A percentile compares a stretch with the other conserved stretches of the same genome.
Conservation (phyloP, 2,797 vertebrate species). For the Esox lucius region DNA sequence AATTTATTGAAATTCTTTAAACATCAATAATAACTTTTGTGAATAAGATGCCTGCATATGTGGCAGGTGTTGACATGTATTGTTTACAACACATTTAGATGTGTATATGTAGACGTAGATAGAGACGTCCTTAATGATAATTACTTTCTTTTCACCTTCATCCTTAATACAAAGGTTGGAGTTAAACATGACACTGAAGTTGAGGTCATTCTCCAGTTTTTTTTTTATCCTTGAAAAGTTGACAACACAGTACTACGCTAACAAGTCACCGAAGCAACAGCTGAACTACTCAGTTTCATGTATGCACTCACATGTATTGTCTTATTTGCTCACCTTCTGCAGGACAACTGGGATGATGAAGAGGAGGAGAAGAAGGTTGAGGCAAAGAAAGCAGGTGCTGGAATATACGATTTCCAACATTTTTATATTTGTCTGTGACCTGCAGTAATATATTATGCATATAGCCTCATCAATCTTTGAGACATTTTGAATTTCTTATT, state of each 20-base stretch:
- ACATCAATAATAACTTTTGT: neutral
- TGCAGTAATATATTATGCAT: neutral
- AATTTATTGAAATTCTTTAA: neutral
- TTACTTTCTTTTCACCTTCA: too few species aligned
- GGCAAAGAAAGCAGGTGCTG: conserved; percentile 79
- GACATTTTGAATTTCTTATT: too few species aligned
- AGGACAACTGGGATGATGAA: conserved; percentile 99
- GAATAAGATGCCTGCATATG: neutral
- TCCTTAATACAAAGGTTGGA: too few species aligned
- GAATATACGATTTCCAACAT: neutral
- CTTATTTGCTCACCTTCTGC: conserved; percentile 27
- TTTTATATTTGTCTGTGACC: neutral
- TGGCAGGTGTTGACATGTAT: neutral
- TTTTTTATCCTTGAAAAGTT: neutral
- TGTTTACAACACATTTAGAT: neutral
- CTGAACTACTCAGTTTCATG: neutral
- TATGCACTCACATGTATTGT: neutral
- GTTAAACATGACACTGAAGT: too few species aligned
- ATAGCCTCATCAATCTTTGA: neutral
- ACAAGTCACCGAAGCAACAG: neutral
- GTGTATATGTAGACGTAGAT: neutral
- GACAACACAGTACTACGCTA: neutral
- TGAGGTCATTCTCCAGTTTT: too few species aligned
- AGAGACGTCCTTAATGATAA: too few species aligned
- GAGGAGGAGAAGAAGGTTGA: conserved; percentile 82